These are phyloP conservation scores for Bellardia pandia DNA, from an alignment of 2,888 invertebrate species.

Conservation along the genomic window DNA sequence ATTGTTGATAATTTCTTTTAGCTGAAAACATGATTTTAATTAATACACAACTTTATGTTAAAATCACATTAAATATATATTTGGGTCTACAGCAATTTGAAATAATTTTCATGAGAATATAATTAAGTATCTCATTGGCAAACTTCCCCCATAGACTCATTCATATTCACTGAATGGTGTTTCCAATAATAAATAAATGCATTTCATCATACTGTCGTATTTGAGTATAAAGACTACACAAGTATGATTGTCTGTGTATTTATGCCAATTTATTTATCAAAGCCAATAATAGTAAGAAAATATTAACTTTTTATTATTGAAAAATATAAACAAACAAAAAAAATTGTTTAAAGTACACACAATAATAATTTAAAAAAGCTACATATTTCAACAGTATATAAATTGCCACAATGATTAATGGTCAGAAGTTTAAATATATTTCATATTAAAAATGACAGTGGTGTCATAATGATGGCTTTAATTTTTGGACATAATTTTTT, in stretches of 20 bases:
- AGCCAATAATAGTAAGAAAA: conserved; percentile 46
- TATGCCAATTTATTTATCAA: conserved; percentile 29
- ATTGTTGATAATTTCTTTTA: too few species aligned
- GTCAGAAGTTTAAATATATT: neutral
- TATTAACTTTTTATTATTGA: conserved; percentile 25
- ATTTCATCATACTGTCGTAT: conserved; percentile 32
- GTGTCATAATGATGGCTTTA: neutral
- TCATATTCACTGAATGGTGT: conserved; percentile 44
- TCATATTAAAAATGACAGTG: neutral
- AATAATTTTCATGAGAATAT: neutral
- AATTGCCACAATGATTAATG: neutral
- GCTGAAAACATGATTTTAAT: too few species aligned
- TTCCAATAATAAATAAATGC: conserved; percentile 45
- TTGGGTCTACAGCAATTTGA: too few species aligned
- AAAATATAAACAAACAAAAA: conserved; percentile 7
- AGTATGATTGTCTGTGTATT: neutral
- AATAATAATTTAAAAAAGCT: too few species aligned
- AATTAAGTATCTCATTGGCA: neutral
- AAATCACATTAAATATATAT: too few species aligned
- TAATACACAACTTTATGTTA: too few species aligned
- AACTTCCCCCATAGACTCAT: conserved; percentile 27
- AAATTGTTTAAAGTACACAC: conserved; percentile 3
- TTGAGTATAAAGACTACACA: neutral
- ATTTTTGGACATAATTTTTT: too few species aligned
- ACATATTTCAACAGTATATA: too few species aligned